A percentile compares a stretch with the other conserved stretches of the same genome.
These are phyloP conservation scores for Gymnogyps californianus DNA, from an alignment of 2,113 vertebrate genomes.

Conservation along the genomic window DNA sequence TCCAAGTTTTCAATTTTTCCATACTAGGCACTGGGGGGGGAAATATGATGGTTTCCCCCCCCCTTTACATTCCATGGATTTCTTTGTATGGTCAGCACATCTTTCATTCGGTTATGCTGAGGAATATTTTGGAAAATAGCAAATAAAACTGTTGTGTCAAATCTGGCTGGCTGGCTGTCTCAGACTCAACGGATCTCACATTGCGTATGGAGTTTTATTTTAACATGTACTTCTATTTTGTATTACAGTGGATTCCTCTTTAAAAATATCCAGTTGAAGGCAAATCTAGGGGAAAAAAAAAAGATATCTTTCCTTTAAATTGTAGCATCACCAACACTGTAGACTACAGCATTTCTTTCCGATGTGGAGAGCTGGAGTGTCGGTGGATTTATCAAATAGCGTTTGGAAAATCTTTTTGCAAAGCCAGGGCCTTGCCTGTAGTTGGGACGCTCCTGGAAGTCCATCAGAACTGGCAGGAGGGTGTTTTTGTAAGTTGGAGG, in stretches of 20 bases:
- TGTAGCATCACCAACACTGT: background rate
- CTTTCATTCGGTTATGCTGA: background rate
- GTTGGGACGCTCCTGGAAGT: background rate
- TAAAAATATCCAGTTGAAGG: background rate
- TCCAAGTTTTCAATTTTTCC: background rate
- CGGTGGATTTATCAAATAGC: background rate
- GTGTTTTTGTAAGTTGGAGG: background rate
- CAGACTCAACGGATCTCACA: background rate
- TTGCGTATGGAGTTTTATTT: background rate
- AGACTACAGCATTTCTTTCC: background rate
- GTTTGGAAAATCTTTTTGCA: background rate
- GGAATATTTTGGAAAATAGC: background rate
- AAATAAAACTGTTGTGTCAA: background rate
- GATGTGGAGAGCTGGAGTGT: fast-evolving
- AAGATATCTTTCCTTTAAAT: background rate
- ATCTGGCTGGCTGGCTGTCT: background rate
- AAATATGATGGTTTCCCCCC: fast-evolving
- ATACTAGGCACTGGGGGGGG: background rate
- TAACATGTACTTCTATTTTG: background rate
- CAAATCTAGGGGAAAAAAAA: background rate
- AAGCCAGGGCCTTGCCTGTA: background rate
- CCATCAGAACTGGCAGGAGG: background rate
- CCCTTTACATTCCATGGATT: background rate
- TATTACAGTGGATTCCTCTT: background rate
- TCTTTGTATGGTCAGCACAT: background rate